Percentiles rank a stretch among this genome's conserved stretches.
Conservation (phyloP, 1,140 invertebrate genomes). For the Bombus turneri region DNA sequence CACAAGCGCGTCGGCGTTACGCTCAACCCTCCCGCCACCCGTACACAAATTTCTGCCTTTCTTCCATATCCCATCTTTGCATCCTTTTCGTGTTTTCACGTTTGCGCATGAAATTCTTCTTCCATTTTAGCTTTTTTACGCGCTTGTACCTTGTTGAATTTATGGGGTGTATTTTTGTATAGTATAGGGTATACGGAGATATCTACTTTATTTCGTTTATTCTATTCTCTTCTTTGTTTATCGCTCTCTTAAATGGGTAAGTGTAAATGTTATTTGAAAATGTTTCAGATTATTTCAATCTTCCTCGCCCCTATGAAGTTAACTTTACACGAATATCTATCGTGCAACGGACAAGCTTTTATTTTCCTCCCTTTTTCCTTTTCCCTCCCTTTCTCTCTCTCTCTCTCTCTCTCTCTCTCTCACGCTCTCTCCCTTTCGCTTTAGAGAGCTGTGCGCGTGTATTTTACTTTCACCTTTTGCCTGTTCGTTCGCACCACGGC, state of each 20-base stretch:
- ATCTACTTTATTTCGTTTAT: not conserved
- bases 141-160: not conserved
- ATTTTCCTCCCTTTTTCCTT: not conserved
- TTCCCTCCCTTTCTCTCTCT: too few species aligned
- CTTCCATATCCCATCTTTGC: not conserved
- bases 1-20: slow-evolving; percentile 6
- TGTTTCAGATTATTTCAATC: not conserved
- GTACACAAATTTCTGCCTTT: slow-evolving; percentile 4
- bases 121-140: too few species aligned
- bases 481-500: not conserved
- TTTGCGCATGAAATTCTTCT: not conserved
- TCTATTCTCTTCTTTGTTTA: not conserved
- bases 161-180: not conserved
- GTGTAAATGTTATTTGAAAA: not conserved
- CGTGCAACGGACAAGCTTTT: not conserved
- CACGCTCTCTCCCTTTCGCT: not conserved
- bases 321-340: not conserved
- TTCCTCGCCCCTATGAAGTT: not conserved
- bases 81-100: not conserved
- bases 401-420: not conserved
- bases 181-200: not conserved
- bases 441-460: not conserved
- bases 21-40: not conserved
- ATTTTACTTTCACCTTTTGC: slow-evolving; percentile 1
- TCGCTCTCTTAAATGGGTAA: not conserved